Evolutionary conservation across 2,797 vertebrate species (phyloP).

Genomic region (Ptychadena robeensis): DNA sequence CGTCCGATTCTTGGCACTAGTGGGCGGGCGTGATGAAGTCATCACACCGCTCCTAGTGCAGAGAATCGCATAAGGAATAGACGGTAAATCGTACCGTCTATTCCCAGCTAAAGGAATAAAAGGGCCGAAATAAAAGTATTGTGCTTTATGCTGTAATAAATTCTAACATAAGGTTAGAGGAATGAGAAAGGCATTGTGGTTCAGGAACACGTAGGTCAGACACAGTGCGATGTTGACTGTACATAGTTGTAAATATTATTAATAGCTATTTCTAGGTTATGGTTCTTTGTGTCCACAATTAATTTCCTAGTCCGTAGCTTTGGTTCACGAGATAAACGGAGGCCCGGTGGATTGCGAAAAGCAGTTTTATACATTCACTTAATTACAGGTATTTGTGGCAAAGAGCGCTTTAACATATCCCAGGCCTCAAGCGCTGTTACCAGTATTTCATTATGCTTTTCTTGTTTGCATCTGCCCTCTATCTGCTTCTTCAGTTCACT

Average conservation of each 20-base stretch:
- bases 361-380: background rate
- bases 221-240: background rate
- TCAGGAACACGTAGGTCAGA: background rate
- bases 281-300: background rate
- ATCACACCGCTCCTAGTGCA: too few relatives aligned
- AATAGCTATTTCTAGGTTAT: background rate
- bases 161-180: background rate
- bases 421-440: conserved; percentile 4
- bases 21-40: too few relatives aligned
- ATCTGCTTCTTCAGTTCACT: conserved; percentile 37
- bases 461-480: conserved; percentile 48
- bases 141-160: background rate
- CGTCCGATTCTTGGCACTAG: too few relatives aligned
- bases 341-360: background rate
- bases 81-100: too few relatives aligned
- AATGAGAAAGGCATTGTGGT: background rate
- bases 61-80: too few relatives aligned
- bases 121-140: too few relatives aligned
- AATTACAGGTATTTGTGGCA: conserved; percentile 21
- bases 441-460: conserved; percentile 32
- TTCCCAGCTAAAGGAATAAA: too few relatives aligned
- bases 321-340: background rate
- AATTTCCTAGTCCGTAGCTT: background rate
- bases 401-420: conserved; percentile 4
- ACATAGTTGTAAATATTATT: background rate